These are phyloP conservation scores for Olivierus martensii DNA, from an alignment of 1,140 invertebrate genomes.

Conservation along the genomic window DNA sequence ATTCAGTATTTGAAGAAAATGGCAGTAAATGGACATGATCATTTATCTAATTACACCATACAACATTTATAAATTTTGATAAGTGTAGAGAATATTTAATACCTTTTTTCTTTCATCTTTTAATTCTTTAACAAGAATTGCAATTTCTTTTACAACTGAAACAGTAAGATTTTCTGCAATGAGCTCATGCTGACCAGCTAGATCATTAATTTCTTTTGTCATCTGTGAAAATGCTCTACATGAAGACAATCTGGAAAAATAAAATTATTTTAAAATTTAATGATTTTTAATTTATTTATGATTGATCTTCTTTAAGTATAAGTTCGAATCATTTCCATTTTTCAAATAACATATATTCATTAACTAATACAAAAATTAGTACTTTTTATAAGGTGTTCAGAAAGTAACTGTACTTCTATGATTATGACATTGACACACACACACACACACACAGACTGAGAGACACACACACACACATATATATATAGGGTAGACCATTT, in stretches of 20 bases:
- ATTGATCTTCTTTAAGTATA: background rate
- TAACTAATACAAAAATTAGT: background rate
- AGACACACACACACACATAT: too few species aligned
- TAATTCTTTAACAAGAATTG: conserved; percentile 71
- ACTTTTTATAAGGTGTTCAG: too few species aligned
- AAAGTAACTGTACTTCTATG: too few species aligned
- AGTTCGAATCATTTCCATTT: background rate
- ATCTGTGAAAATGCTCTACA: conserved; percentile 79
- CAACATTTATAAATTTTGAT: too few species aligned
- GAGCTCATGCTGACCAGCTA: conserved; percentile 93
- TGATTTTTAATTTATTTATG: background rate
- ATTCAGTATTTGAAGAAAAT: too few species aligned
- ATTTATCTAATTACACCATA: too few species aligned
- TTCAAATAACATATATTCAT: background rate
- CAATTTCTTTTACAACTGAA: conserved; percentile 72
- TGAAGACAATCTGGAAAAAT: conserved; percentile 26
- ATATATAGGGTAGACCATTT: too few species aligned
- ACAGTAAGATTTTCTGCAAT: conserved; percentile 85
- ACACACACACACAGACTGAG: too few species aligned
- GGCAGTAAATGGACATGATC: too few species aligned
- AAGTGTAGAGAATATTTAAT: too few species aligned
- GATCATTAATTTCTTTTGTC: conserved; percentile 86
- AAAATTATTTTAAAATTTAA: background rate
- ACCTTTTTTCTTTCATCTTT: conserved; percentile 76
- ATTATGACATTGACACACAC: too few species aligned